Evolutionary conservation across 2,797 vertebrate species (phyloP), one percentile per base, ranked within the genome.

Genomic region (Hozukius guyotensis): DNA sequence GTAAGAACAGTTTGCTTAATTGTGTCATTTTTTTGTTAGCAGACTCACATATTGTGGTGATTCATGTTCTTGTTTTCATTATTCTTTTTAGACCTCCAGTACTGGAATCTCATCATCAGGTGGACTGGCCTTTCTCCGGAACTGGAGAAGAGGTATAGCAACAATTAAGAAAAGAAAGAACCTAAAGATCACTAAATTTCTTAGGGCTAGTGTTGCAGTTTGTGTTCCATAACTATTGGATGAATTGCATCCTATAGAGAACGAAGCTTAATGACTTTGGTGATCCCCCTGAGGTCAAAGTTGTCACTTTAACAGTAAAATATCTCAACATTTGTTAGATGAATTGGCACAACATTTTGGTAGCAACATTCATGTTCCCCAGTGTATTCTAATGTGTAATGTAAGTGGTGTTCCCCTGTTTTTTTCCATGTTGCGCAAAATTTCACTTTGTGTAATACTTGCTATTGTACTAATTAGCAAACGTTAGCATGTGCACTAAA

Each of bases 41-140:
- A 63, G 2, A 24, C 55, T 63, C 20, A 27, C 16, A 49, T 7
- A 20, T 32, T 20, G 27, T 2, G 11, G 4, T 8, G 2, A 8
- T 24, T 62, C 7, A 69, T 29, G 32, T 60, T 29, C 75, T 75
- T 70, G 6, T 2, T 8, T 65, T 20, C n/a, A 8, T 78, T 64
- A 34, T 8, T 16, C n/a, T 86, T 81, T 52, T 56, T 57, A 94
- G 94, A 93, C 61, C 76, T 93, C 85, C 34, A 88, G 65, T 11
- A 71, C 31, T 18, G 90, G 81, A 80, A 27, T 3, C 4, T 77
- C 90, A n/a, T 88, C 89, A 8, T 80, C 90, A 16, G 75, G 84
- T 85, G 81, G 68, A 61, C 6, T 82, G 31, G 59, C 16, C 18
- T 77, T 92, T 11, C 49, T 92, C 0, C 46, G 24, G 3, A 84